phyloP scores from a whole-genome alignment of 2,113 vertebrate genomes.

The Alosa alosa region DNA sequence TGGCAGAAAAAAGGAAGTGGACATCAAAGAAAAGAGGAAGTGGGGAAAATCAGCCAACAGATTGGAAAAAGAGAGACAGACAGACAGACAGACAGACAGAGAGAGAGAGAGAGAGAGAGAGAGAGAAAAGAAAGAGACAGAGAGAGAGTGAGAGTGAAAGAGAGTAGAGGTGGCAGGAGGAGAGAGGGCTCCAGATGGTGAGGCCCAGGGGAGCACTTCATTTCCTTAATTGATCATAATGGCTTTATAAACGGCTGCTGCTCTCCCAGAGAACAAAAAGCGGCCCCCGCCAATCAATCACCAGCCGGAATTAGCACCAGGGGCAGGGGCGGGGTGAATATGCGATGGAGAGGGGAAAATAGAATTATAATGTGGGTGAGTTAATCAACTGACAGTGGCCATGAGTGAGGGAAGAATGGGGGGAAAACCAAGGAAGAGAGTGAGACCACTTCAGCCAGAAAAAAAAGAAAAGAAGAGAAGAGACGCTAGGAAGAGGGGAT shows the following conservation, averaged over 20 bases:
- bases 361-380: background rate
- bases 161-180: constrained; percentile 22
- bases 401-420: constrained; percentile 24
- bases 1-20: background rate
- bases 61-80: background rate
- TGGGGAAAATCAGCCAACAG: background rate
- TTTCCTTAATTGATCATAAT: constrained; percentile 80
- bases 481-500: background rate
- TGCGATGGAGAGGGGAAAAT: background rate
- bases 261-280: constrained; percentile 64
- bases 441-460: background rate
- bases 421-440: background rate
- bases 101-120: constrained; percentile 23
- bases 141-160: constrained; percentile 34
- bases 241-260: constrained; percentile 72
- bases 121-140: constrained; percentile 31
- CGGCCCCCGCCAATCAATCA: constrained; percentile 68
- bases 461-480: background rate
- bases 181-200: constrained; percentile 64
- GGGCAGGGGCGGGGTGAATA: constrained; percentile 36
- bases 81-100: too few relatives aligned
- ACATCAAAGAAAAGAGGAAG: background rate
- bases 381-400: background rate
- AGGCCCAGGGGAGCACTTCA: constrained; percentile 72
- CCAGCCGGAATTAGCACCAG: constrained; percentile 57